Evolutionary conservation across 1,140 invertebrate genomes (phyloP).

Genomic region (Drosophila pallidifrons): DNA sequence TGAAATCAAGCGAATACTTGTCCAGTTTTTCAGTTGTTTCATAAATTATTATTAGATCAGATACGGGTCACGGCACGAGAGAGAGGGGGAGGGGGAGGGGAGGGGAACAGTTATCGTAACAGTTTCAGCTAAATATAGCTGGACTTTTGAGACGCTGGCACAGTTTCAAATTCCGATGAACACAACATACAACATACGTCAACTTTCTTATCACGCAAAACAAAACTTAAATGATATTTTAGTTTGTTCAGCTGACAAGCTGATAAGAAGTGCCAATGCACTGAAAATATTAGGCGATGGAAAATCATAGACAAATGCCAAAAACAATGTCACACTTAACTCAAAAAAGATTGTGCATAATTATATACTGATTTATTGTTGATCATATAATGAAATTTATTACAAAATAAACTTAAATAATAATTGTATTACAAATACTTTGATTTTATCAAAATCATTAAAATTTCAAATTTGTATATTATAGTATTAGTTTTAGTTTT

Average conservation of each 20-base stretch:
- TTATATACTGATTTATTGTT: no score
- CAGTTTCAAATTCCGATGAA: constrained; percentile 33
- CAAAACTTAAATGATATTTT: constrained; percentile 69
- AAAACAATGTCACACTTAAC: no score
- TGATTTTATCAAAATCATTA: no score
- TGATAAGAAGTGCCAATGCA: constrained; percentile 34
- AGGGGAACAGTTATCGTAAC: not conserved
- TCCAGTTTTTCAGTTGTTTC: not conserved
- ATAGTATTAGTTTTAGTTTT: no score
- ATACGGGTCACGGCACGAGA: not conserved
- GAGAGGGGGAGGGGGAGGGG: no score
- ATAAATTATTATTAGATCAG: constrained; percentile 28
- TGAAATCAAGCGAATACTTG: not conserved
- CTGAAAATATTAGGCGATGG: constrained; percentile 7
- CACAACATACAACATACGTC: constrained; percentile 5
- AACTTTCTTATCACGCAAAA: constrained; percentile 58
- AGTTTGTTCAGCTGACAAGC: constrained; percentile 71
- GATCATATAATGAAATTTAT: no score
- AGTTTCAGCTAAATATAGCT: constrained; percentile 5
- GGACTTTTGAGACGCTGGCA: constrained; percentile 17
- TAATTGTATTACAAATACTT: no score
- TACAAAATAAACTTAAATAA: no score
- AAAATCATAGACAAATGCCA: not conserved
- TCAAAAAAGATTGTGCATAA: no score
- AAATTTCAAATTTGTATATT: no score